A percentile compares a stretch with the other conserved stretches of the same genome.
phyloP scores from a whole-genome alignment of 2,888 invertebrate species.

The Aphodius sticticus region DNA sequence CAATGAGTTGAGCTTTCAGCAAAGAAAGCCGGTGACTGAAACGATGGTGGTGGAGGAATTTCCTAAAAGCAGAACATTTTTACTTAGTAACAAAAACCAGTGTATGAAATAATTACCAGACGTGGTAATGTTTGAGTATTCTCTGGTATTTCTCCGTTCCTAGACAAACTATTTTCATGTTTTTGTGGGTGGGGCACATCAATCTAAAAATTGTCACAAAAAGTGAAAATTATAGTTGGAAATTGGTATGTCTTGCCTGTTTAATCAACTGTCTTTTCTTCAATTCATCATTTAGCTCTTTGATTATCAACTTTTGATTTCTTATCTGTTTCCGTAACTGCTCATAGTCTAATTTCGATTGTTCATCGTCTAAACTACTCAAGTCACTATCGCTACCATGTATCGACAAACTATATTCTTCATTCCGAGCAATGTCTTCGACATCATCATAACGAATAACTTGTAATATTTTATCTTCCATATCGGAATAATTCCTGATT shows the following conservation, averaged over 20 bases:
- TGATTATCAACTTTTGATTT: conserved; percentile 31
- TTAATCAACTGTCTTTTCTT: conserved; percentile 30
- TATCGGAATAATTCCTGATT: background rate
- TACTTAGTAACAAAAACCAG: too few species aligned
- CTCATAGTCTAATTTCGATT: conserved; percentile 26
- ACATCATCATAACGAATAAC: conserved; percentile 23
- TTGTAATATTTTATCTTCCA: background rate
- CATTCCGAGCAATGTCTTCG: background rate
- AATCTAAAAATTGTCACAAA: background rate
- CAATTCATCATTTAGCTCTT: conserved; percentile 34
- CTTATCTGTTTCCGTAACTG: conserved; percentile 27
- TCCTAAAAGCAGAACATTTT: background rate
- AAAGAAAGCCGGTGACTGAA: background rate
- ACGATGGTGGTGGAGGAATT: background rate
- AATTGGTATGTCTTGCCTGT: conserved; percentile 14
- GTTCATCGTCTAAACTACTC: conserved; percentile 14
- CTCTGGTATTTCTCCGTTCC: background rate
- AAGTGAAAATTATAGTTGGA: too few species aligned
- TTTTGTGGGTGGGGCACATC: background rate
- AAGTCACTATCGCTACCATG: conserved; percentile 32
- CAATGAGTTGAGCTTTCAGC: background rate
- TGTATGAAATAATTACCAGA: background rate
- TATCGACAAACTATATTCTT: conserved; percentile 33
- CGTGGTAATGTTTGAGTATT: background rate
- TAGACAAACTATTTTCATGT: background rate